Conservation (phyloP, 64 coral and sea anemone species). For the Montipora sp. region DNA sequence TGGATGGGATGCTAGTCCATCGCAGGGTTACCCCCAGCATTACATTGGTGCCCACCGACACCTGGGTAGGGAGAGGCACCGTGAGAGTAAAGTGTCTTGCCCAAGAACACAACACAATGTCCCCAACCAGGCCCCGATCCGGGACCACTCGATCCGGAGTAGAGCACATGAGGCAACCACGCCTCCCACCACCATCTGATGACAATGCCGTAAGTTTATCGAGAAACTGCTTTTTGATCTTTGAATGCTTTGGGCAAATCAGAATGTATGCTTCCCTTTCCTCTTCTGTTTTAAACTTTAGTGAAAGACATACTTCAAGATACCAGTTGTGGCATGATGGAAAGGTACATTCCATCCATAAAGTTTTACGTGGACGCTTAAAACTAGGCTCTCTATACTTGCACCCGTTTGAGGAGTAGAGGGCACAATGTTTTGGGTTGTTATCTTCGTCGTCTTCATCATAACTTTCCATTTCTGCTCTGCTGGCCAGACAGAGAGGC, state of each 20-base stretch:
- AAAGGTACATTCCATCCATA: conserved; percentile 43
- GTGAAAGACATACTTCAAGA: conserved; percentile 27
- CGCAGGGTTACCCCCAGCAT: too few relatives aligned
- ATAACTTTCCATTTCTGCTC: conserved; percentile 22
- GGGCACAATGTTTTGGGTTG: conserved; percentile 35
- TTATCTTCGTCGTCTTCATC: conserved; percentile 49
- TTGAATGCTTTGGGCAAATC: conserved; percentile 48
- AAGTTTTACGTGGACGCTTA: conserved; percentile 40
- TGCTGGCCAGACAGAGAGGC: background rate
- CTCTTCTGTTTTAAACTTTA: conserved; percentile 46
- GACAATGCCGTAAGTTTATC: conserved; percentile 23
- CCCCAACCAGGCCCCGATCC: too few relatives aligned
- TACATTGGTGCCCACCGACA: too few relatives aligned
- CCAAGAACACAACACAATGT: too few relatives aligned
- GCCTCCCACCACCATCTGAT: background rate
- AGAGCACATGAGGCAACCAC: too few relatives aligned
- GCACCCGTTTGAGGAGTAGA: conserved; percentile 27
- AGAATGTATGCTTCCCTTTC: conserved; percentile 35
- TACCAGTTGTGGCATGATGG: conserved; percentile 44
- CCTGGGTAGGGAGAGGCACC: too few relatives aligned
- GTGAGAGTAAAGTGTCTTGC: too few relatives aligned
- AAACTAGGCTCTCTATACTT: conserved; percentile 27
- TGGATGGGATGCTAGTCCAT: too few relatives aligned
- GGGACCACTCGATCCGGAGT: too few relatives aligned
- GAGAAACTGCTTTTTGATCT: conserved; percentile 33